Evolutionary conservation across 2,888 invertebrate genomes (phyloP).

Genomic region (Dendrolimus pini): DNA sequence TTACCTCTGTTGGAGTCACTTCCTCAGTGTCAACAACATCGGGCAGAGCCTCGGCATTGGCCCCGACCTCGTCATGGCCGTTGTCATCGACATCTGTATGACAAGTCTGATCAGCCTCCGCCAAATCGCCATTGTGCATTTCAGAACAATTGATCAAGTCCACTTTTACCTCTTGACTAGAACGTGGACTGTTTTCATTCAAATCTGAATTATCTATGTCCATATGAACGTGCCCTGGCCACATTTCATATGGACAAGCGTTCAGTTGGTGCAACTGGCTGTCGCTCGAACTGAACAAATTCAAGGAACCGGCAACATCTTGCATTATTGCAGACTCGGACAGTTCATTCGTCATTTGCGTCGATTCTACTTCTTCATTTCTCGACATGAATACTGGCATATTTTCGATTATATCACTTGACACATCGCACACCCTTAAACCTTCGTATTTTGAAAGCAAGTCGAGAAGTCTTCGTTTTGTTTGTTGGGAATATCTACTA

Average conservation of each 20-base stretch:
- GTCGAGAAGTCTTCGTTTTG: conserved; percentile 51
- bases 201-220: conserved; percentile 45
- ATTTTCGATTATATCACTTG: conserved; percentile 57
- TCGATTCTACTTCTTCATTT: conserved; percentile 34
- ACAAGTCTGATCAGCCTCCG: conserved; percentile 88
- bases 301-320: conserved; percentile 66
- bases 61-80: conserved; percentile 30
- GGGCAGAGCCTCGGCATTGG: conserved; percentile 49
- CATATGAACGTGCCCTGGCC: conserved; percentile 57
- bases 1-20: conserved; percentile 72
- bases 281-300: conserved; percentile 56
- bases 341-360: conserved; percentile 35
- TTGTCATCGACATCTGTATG: conserved; percentile 35
- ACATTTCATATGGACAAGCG: conserved; percentile 58
- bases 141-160: conserved; percentile 67
- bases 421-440: conserved; percentile 55
- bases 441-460: conserved; percentile 61
- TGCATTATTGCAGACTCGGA: conserved; percentile 55
- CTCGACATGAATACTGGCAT: conserved; percentile 40
- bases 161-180: conserved; percentile 59
- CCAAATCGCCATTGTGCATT: conserved; percentile 84
- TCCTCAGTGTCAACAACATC: conserved; percentile 71
- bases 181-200: conserved; percentile 45
- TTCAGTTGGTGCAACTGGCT: conserved; percentile 53
- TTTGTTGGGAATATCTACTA: conserved; percentile 49